Conservation (phyloP, 2,797 vertebrate genomes). For the Pipistrellus kuhlii region DNA sequence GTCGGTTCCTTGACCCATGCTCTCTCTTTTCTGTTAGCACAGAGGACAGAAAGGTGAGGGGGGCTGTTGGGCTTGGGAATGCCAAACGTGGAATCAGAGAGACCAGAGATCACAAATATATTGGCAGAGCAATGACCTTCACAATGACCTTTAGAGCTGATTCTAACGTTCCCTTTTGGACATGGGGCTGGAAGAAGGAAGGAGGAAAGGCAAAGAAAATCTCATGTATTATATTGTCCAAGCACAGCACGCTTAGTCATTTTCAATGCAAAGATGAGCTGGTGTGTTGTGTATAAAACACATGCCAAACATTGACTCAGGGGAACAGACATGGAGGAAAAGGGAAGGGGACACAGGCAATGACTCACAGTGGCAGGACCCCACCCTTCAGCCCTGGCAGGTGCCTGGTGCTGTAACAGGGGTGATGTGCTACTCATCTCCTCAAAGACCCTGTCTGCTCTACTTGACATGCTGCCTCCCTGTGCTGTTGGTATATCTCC, state of each 20-base stretch:
- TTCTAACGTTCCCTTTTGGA: not conserved
- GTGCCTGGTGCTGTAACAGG: not conserved
- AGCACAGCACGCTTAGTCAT: not conserved
- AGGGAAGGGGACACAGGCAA: not conserved
- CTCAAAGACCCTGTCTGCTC: not conserved
- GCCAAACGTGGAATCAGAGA: not conserved
- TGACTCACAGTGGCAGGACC: not conserved
- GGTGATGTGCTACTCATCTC: not conserved
- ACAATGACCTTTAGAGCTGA: not conserved
- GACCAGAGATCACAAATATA: not conserved
- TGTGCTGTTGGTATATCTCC: not conserved
- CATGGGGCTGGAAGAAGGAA: not conserved
- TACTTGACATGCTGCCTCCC: not conserved
- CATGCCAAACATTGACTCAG: not conserved
- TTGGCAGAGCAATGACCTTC: conserved; percentile 18
- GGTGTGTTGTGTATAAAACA: not conserved
- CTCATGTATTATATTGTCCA: not conserved
- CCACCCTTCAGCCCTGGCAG: not conserved
- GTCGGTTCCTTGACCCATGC: not conserved
- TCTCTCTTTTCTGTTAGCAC: not conserved
- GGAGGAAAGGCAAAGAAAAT: not conserved
- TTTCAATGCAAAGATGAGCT: conserved; percentile 16
- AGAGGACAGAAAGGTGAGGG: not conserved
- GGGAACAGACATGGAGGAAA: not conserved
- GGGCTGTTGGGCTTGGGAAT: not conserved